Conservation (phyloP, 2,797 vertebrate genomes). For the Toxotes lorentzi region DNA sequence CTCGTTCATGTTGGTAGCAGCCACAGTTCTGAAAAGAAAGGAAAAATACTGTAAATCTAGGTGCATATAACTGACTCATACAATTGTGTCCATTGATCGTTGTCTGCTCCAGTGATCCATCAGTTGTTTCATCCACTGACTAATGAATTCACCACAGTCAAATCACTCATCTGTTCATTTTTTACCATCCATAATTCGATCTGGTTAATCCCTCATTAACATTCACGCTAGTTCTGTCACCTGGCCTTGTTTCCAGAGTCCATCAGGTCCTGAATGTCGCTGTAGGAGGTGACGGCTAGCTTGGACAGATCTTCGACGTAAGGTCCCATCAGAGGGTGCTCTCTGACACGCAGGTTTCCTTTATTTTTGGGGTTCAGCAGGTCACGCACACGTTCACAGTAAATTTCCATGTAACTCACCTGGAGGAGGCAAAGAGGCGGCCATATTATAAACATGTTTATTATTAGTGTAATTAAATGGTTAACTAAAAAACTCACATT, state of each 20-base stretch:
- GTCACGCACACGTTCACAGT: constrained; percentile 97
- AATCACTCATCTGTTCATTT: neutral
- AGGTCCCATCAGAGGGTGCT: constrained; percentile 96
- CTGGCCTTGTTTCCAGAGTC: constrained; percentile 99
- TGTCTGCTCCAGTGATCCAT: neutral
- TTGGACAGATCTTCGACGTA: constrained; percentile 99
- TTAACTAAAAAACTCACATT: neutral
- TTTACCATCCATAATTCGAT: neutral
- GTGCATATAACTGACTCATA: neutral
- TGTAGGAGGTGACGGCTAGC: constrained; percentile 96
- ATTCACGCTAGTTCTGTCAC: constrained; percentile 71
- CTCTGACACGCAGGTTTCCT: constrained; percentile 95
- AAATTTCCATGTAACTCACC: constrained; percentile 99
- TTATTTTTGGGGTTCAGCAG: constrained; percentile 99
- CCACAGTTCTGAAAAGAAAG: constrained; percentile 89
- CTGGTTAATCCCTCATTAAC: neutral
- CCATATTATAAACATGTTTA: neutral
- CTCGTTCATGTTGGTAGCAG: constrained; percentile 99
- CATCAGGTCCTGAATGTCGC: constrained; percentile 99
- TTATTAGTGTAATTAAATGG: too few species aligned
- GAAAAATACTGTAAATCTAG: neutral
- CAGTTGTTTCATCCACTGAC: neutral
- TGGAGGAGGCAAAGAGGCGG: constrained; percentile 55
- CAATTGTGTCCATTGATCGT: neutral
- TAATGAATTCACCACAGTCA: neutral